phyloP scores from a whole-genome alignment of 1,140 invertebrate species.

The Micrasema longulum region DNA sequence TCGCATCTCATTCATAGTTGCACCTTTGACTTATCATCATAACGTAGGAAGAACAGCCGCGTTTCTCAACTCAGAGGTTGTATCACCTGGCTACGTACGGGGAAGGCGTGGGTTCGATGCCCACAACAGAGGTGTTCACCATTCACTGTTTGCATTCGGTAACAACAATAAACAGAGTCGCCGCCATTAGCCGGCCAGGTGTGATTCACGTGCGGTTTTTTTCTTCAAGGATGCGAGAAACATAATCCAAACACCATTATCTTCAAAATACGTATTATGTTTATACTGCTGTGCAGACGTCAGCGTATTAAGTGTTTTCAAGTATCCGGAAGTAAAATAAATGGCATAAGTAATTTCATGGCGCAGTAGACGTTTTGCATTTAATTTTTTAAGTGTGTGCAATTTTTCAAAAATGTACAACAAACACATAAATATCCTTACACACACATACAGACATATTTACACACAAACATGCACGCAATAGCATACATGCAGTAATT shows the following conservation, averaged over 20 bases:
- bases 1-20: not conserved
- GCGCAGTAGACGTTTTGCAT: too few species aligned
- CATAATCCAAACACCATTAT: not conserved
- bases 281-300: not conserved
- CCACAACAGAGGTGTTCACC: slow-evolving; percentile 24
- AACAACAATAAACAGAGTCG: slow-evolving; percentile 22
- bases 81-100: slow-evolving; percentile 2
- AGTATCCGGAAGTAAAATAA: not conserved
- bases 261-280: too few species aligned
- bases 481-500: too few species aligned
- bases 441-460: too few species aligned
- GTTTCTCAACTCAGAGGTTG: slow-evolving; percentile 22
- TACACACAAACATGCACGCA: too few species aligned
- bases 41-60: slow-evolving; percentile 16
- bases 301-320: not conserved
- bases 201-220: slow-evolving; percentile 30
- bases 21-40: slow-evolving; percentile 20
- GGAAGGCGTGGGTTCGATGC: slow-evolving; percentile 23
- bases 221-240: slow-evolving; percentile 26
- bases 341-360: too few species aligned
- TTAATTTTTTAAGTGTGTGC: too few species aligned
- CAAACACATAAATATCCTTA: too few species aligned
- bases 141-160: slow-evolving; percentile 28
- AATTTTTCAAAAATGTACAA: too few species aligned
- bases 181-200: slow-evolving; percentile 24